phyloP scores from a whole-genome alignment of 1,140 invertebrate species.

The Drosophila tropicalis region DNA sequence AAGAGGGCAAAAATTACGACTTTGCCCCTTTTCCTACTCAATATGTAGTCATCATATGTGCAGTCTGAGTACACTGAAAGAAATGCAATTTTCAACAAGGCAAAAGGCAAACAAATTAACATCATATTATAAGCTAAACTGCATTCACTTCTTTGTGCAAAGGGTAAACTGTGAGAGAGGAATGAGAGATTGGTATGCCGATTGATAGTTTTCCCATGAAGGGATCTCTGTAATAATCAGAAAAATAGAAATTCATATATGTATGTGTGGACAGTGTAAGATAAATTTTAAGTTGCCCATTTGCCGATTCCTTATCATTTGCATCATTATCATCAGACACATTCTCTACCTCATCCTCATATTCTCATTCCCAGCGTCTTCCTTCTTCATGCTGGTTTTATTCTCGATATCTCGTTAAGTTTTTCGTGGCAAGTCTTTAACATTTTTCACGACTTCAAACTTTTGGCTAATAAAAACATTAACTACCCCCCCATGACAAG shows the following conservation, averaged over 20 bases:
- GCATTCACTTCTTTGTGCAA: too few species aligned
- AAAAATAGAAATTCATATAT: background rate
- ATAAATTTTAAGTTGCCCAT: background rate
- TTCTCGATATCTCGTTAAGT: background rate
- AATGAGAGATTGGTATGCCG: too few species aligned
- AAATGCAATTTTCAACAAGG: too few species aligned
- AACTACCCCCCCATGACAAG: constrained; percentile 22
- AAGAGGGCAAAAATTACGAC: constrained; percentile 22
- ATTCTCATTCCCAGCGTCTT: constrained; percentile 12
- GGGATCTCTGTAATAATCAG: too few species aligned
- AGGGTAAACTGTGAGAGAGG: too few species aligned
- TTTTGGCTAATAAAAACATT: constrained; percentile 72
- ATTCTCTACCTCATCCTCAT: background rate
- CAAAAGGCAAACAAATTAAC: too few species aligned
- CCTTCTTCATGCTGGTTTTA: background rate
- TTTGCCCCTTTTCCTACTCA: constrained; percentile 3
- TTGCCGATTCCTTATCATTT: constrained; percentile 1
- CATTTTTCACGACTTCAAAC: constrained; percentile 20
- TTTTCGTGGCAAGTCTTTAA: constrained; percentile 9
- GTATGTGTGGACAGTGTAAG: background rate
- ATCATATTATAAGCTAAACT: too few species aligned
- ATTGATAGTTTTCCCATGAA: too few species aligned
- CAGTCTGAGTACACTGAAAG: too few species aligned
- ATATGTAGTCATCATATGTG: too few species aligned
- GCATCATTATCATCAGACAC: constrained; percentile 3